Evolutionary conservation across 2,113 vertebrate genomes (phyloP), one percentile per base, ranked within the genome.

Genomic region (Rhinoptilus africanus): DNA sequence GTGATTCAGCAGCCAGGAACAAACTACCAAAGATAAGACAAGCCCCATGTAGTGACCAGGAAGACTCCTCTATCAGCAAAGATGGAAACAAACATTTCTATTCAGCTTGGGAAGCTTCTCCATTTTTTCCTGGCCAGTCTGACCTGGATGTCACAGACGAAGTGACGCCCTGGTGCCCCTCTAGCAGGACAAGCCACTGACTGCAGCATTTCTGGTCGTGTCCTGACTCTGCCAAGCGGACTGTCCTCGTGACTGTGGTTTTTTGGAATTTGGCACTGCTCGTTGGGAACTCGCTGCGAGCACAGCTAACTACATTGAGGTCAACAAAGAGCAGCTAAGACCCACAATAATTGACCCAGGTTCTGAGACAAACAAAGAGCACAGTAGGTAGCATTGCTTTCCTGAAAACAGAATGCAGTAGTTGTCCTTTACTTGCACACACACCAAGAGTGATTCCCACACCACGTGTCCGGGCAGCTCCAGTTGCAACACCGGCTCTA

Each of bases 1-100:
- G 35, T 14, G 23, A 27, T 8, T 10, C 23, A n/a, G 22, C 0
- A 0, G 12, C 10, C 32, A 67, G 34, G 34, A 60, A 24, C 26
- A 43, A 18, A 12, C 18, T 6, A 8, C 15, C 28, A 14, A 26
- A 21, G 34, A 34, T 8, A 34, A 23, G 63, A 26, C 15, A 26
- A 62, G n/a, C 18, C 30, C n/a, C 4, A 0, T 2, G 41, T 7
- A 20, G 48, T 12, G 19, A 26, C 77, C 21, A 26, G 21, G 17
- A 59, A 13, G 32, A 37, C 13, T 30, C 17, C 45, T 39, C 34
- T 8, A 73, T 59, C 23, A 79, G 66, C 37, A 37, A 64, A 50
- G 81, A 60, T 30, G 24, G 32, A 63, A 84, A 39, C 2, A 0
- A 28, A 26, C 12, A 2, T 51, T 51, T 79, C 67, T 26, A 2